These are phyloP conservation scores for Andricus quercusramuli DNA, from an alignment of 2,888 invertebrate species.

Conservation along the genomic window DNA sequence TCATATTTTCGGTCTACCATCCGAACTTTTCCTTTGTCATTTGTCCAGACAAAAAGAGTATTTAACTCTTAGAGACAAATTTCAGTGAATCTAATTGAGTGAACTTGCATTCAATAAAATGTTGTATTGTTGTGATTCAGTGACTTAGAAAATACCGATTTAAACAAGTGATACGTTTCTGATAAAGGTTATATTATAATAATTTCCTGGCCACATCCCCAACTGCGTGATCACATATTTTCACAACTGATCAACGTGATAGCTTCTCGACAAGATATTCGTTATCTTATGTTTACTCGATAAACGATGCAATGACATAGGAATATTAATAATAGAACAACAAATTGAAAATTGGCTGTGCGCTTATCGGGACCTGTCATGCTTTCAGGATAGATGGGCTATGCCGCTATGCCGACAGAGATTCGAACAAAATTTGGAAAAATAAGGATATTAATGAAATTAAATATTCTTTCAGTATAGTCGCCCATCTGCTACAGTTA, in stretches of 20 bases:
- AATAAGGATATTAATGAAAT: no score
- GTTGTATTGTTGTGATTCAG: background rate
- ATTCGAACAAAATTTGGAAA: no score
- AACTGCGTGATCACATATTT: constrained; percentile 15
- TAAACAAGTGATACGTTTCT: background rate
- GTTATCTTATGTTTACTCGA: constrained; percentile 23
- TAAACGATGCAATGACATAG: background rate
- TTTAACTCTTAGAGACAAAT: background rate
- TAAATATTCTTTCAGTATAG: no score
- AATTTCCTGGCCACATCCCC: background rate
- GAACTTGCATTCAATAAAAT: background rate
- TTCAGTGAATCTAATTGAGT: background rate
- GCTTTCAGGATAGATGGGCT: no score
- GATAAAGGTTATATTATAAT: background rate
- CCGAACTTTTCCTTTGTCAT: background rate
- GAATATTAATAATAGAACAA: constrained; percentile 25
- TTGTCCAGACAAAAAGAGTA: background rate
- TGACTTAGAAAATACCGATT: background rate
- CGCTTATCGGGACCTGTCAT: no score
- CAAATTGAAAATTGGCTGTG: background rate
- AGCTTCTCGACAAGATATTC: background rate
- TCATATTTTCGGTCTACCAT: background rate
- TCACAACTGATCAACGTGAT: constrained; percentile 23
- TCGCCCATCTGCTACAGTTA: no score
- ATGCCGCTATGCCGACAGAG: no score